Base-by-base conservation (phyloP, 64 coral and sea anemone genomes). In the Montipora sp. region DNA sequence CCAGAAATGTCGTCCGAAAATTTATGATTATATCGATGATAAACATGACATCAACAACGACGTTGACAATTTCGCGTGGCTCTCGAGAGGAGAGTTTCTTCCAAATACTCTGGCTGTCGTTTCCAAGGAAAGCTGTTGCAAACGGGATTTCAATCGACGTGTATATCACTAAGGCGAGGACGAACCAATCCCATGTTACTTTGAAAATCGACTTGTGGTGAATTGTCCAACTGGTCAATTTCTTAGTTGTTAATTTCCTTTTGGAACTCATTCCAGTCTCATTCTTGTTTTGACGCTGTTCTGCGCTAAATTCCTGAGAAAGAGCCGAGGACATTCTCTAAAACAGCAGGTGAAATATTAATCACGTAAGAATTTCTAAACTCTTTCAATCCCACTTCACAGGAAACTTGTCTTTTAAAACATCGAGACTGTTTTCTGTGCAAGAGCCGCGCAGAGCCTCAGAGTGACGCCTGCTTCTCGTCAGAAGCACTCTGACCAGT, bases 1-100 rank as follows among this genome's bases (percentile, higher is more conserved):
- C 68, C 23, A 95, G 77, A 75, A 94, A 99, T 0, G 98, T 99
- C 2, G 98, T 96, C 12, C 98, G 89, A 79, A 99, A 99, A 84
- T 99, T 99, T 9, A 99, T 99, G 6, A 96, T 9, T 83, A 99
- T 95, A 51, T 99, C 98, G 5, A 96, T 21, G 18, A 99, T 89
- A 80, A 99, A 99, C 94, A 99, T 92, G 5, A 94, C 48, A 16
- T 99, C 98, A 7, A 99, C 98, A 24, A 90, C 73, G 1, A 99
- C 19, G 81, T 96, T 96, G 9, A 91, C 75, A 14, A 94, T 91
- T 5, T 49, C 84, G 5, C 84, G 16, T 11, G 59, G 21, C 2
- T 61, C 16, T n/a, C 76, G 74, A 14, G 90, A 77, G 22, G 55
- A 20, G 2, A 92, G 10, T 7, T 61, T 66, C 7, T 91, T 24